A percentile compares a stretch with the other conserved stretches of the same genome.
Conservation (phyloP, 2,888 invertebrate genomes). For the Philhelius pedissequus region DNA sequence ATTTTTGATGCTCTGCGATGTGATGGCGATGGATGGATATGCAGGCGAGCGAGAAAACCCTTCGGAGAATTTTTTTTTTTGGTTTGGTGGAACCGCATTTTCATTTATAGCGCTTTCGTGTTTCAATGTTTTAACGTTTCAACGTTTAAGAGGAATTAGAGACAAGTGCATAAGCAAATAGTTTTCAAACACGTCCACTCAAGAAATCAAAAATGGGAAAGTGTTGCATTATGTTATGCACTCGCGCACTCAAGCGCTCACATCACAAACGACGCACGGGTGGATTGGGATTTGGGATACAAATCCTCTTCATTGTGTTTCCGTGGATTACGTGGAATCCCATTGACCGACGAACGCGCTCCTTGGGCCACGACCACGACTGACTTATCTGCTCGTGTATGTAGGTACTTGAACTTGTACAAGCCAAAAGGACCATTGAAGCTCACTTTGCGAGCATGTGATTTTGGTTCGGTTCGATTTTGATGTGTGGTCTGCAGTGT, state of each 20-base stretch:
- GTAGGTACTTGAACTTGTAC: constrained; percentile 45
- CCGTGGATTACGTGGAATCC: constrained; percentile 56
- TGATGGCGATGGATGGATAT: not conserved
- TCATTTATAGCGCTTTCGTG: constrained; percentile 2
- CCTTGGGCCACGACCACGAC: constrained; percentile 38
- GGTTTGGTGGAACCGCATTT: constrained; percentile 38
- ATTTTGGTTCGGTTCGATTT: constrained; percentile 10
- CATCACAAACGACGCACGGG: not conserved
- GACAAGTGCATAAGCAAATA: constrained; percentile 64
- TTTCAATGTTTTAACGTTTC: too few species aligned
- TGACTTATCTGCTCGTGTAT: constrained; percentile 35
- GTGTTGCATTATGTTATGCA: constrained; percentile 21
- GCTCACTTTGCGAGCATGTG: constrained; percentile 42
- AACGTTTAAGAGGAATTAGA: constrained; percentile 23
- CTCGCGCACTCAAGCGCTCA: not conserved
- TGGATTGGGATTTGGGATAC: constrained; percentile 31
- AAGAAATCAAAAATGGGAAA: constrained; percentile 57
- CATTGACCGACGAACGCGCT: constrained; percentile 22
- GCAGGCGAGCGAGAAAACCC: constrained; percentile 20
- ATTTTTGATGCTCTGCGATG: not conserved
- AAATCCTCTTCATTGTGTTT: constrained; percentile 39
- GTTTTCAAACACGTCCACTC: constrained; percentile 43
- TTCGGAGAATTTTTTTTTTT: constrained; percentile 35
- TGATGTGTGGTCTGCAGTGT: not conserved
- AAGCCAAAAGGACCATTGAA: constrained; percentile 40